Evolutionary conservation across 23 tunicate species (phyloP).

Genomic region (Botrylloides violaceus): DNA sequence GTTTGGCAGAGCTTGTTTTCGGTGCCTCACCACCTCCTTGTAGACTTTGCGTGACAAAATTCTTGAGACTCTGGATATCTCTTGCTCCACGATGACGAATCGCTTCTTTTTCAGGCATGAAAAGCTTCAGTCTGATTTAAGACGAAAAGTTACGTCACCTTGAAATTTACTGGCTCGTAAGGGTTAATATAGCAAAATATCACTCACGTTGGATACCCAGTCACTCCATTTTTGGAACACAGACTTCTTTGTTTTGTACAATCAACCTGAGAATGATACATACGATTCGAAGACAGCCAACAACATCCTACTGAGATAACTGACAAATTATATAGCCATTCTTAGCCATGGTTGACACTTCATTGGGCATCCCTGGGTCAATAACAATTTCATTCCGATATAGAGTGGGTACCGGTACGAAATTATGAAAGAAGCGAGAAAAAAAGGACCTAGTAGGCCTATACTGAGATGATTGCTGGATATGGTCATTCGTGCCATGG

Average conservation of each 20-base stretch:
- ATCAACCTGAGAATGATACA: constrained; percentile 63
- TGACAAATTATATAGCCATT: too few relatives aligned
- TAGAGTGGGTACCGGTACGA: too few relatives aligned
- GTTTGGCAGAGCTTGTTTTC: neutral
- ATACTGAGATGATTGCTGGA: too few relatives aligned
- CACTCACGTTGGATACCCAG: constrained; percentile 92
- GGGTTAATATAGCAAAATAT: neutral
- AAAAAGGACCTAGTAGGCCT: too few relatives aligned
- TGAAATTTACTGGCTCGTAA: neutral
- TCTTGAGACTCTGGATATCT: constrained; percentile 45
- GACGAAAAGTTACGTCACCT: neutral
- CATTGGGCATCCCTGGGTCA: too few relatives aligned
- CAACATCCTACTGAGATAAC: too few relatives aligned
- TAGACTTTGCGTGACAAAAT: constrained; percentile 20
- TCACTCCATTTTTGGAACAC: constrained; percentile 79
- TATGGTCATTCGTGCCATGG: too few relatives aligned
- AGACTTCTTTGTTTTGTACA: constrained; percentile 67
- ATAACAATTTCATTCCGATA: too few relatives aligned
- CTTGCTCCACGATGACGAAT: constrained; percentile 56
- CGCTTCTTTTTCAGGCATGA: constrained; percentile 39
- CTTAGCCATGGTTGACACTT: too few relatives aligned
- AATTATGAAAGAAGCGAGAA: too few relatives aligned
- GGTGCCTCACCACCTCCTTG: constrained; percentile 2
- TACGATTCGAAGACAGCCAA: too few relatives aligned
- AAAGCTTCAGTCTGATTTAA: constrained; percentile 64